Conservation (phyloP, 1,140 invertebrate genomes). For the Drosophila serrata region DNA sequence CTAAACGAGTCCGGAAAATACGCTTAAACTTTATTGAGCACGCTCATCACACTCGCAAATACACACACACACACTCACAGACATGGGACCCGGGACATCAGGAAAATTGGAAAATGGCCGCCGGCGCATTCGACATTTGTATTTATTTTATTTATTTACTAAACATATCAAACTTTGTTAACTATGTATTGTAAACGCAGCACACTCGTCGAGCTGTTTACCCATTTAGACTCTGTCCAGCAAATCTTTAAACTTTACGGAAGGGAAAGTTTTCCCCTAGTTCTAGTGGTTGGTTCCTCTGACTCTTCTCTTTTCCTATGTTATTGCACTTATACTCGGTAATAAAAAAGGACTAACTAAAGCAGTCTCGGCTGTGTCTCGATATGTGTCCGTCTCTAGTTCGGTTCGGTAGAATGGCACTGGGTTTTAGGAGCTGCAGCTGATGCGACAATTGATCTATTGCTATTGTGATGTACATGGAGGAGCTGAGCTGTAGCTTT, state of each 20-base stretch:
- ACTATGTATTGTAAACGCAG: slow-evolving; percentile 47
- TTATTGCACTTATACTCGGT: slow-evolving; percentile 75
- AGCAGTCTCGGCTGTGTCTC: slow-evolving; percentile 77
- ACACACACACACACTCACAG: slow-evolving; percentile 14
- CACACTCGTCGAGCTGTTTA: slow-evolving; percentile 28
- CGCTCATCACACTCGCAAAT: slow-evolving; percentile 63
- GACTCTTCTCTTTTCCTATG: neutral
- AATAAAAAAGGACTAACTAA: slow-evolving; percentile 73
- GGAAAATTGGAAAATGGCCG: slow-evolving; percentile 28
- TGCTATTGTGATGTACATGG: slow-evolving; percentile 40
- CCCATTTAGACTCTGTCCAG: slow-evolving; percentile 72
- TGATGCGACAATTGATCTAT: slow-evolving; percentile 45
- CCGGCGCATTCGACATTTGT: slow-evolving; percentile 41
- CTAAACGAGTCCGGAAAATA: slow-evolving; percentile 62
- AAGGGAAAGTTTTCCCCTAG: slow-evolving; percentile 14
- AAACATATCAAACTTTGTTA: slow-evolving; percentile 31
- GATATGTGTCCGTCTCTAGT: slow-evolving; percentile 45
- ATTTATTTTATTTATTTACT: slow-evolving; percentile 28
- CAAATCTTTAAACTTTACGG: slow-evolving; percentile 46
- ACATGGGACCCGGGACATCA: neutral
- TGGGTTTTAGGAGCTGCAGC: slow-evolving; percentile 55
- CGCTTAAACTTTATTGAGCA: slow-evolving; percentile 65
- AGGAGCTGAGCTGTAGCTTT: slow-evolving; percentile 63
- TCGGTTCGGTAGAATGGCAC: slow-evolving; percentile 47
- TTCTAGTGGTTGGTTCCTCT: slow-evolving; percentile 25